Evolutionary conservation across 2,888 invertebrate genomes (phyloP).

Genomic region (Stenodera caucasica): DNA sequence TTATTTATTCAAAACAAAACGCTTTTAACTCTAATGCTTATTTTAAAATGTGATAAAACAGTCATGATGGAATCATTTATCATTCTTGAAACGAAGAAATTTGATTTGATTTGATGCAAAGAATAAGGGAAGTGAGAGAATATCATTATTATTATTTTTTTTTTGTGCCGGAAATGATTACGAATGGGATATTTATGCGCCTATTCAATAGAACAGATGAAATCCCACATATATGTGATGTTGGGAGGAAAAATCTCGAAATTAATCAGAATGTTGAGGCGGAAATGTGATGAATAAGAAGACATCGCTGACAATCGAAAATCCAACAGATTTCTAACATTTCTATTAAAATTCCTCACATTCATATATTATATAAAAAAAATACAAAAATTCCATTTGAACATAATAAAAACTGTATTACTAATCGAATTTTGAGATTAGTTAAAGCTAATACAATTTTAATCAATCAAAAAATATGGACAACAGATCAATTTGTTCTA

Average conservation of each 20-base stretch:
- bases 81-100: no score
- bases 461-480: slow-evolving; percentile 29
- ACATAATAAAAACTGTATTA: background rate
- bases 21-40: slow-evolving; percentile 40
- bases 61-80: slow-evolving; percentile 16
- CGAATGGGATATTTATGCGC: background rate
- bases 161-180: no score
- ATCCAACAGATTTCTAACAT: slow-evolving; percentile 38
- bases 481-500: slow-evolving; percentile 5
- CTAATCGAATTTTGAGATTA: slow-evolving; percentile 33
- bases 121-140: no score
- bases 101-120: no score
- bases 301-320: slow-evolving; percentile 37
- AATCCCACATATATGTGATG: slow-evolving; percentile 19
- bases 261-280: slow-evolving; percentile 34
- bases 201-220: slow-evolving; percentile 11
- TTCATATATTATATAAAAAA: no score
- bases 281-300: slow-evolving; percentile 35
- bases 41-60: slow-evolving; percentile 24
- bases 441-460: slow-evolving; percentile 23
- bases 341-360: slow-evolving; percentile 40
- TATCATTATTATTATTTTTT: no score
- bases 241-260: slow-evolving; percentile 23
- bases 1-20: slow-evolving; percentile 31
- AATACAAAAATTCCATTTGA: no score